Conservation (phyloP, 2,113 vertebrate genomes). For the Cryptomyrus ogoouensis region DNA sequence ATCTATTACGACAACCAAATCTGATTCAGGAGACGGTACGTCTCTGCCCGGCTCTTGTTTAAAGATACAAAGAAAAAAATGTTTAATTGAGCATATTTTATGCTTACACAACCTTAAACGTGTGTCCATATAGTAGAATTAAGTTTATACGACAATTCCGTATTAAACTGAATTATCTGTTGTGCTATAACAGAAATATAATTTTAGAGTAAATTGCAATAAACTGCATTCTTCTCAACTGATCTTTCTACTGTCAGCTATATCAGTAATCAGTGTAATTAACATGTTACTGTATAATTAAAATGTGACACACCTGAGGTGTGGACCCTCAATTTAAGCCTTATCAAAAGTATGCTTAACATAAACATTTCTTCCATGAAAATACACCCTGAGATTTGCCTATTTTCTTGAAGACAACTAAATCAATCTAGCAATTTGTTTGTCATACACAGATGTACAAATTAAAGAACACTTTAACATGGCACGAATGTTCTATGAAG, state of each 20-base stretch:
- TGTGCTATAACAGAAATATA: neutral
- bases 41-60: neutral
- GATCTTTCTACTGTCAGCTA: neutral
- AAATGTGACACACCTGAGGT: neutral
- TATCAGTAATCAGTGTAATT: neutral
- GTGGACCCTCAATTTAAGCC: neutral
- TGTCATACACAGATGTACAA: neutral
- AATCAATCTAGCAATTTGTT: neutral
- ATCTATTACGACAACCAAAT: neutral
- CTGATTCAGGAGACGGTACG: neutral
- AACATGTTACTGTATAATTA: neutral
- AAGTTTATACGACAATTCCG: neutral
- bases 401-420: neutral
- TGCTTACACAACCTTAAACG: neutral
- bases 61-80: neutral
- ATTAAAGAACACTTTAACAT: neutral
- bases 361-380: slow-evolving; percentile 7
- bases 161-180: neutral
- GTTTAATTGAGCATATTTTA: neutral
- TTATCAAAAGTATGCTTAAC: neutral
- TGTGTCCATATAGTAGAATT: neutral
- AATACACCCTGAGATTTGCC: neutral
- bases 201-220: neutral
- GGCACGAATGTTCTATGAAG: neutral
- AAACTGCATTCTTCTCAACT: neutral